Evolutionary conservation across 2,113 vertebrate genomes (phyloP).

Genomic region (Myrmecophaga tridactyla): DNA sequence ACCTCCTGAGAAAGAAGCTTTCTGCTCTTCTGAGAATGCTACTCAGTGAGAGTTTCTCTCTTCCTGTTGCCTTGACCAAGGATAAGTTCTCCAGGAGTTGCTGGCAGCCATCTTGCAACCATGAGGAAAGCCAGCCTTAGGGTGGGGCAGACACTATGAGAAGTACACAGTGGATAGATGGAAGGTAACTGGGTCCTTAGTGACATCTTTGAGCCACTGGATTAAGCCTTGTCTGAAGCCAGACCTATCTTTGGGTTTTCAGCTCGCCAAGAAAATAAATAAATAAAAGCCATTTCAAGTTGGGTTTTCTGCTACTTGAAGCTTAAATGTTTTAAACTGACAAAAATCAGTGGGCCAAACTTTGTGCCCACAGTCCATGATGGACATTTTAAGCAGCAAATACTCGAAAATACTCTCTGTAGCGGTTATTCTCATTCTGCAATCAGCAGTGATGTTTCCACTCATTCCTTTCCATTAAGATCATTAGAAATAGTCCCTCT

Average conservation of each 20-base stretch:
- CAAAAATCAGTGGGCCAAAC: background rate
- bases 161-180: too few relatives aligned
- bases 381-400: background rate
- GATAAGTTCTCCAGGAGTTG: background rate
- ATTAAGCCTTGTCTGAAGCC: background rate
- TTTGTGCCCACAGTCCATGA: accelerated
- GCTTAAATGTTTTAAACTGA: constrained; percentile 27
- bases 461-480: background rate
- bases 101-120: background rate
- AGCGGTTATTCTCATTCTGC: background rate
- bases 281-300: constrained; percentile 24
- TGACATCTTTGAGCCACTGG: background rate
- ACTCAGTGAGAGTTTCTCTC: background rate
- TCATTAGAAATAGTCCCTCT: constrained; percentile 40
- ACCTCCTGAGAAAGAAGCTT: background rate
- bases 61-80: background rate
- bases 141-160: too few relatives aligned
- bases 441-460: background rate
- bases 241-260: background rate
- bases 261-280: background rate
- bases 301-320: constrained; percentile 40
- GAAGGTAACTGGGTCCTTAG: background rate
- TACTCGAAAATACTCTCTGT: background rate
- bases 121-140: background rate
- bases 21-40: background rate